These are phyloP conservation scores for Drosophila siamana DNA, from an alignment of 2,888 invertebrate species.

Conservation along the genomic window DNA sequence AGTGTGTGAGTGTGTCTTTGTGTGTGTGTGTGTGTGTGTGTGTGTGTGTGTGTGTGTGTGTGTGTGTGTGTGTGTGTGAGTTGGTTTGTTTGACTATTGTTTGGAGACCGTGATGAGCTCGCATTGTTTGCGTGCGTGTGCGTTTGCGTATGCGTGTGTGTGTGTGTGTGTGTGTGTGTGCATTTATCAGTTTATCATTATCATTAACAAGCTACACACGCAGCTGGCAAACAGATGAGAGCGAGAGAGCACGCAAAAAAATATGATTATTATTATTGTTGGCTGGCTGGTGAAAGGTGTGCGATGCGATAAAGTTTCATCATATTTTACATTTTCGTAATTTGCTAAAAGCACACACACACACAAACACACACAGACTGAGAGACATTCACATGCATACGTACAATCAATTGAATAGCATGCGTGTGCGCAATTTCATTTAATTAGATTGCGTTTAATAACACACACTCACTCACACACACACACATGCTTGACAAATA, in stretches of 20 bases:
- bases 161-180: slow-evolving; percentile 49
- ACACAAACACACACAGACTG: slow-evolving; percentile 22
- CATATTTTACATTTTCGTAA: slow-evolving; percentile 77
- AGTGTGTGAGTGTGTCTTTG: slow-evolving; percentile 37
- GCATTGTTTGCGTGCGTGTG: slow-evolving; percentile 45
- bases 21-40: slow-evolving; percentile 32
- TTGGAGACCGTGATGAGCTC: slow-evolving; percentile 43
- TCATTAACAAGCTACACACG: slow-evolving; percentile 75
- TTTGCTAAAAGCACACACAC: slow-evolving; percentile 70
- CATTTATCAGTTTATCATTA: slow-evolving; percentile 76
- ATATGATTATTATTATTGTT: slow-evolving; percentile 11
- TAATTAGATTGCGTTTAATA: slow-evolving; percentile 78
- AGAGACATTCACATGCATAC: slow-evolving; percentile 5
- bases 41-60: slow-evolving; percentile 37
- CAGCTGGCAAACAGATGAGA: slow-evolving; percentile 70
- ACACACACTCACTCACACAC: slow-evolving; percentile 32
- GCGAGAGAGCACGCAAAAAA: slow-evolving; percentile 24
- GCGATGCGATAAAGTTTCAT: slow-evolving; percentile 69
- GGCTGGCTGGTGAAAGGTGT: slow-evolving; percentile 66
- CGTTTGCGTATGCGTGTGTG: slow-evolving; percentile 40
- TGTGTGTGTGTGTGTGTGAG: slow-evolving; percentile 32
- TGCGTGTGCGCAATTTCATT: slow-evolving; percentile 71
- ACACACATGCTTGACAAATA: slow-evolving; percentile 20
- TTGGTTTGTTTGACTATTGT: slow-evolving; percentile 26
- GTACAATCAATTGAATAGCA: slow-evolving; percentile 35